Evolutionary conservation across 2,113 vertebrate genomes (phyloP), one percentile per base, ranked within the genome.

Genomic region (Ceyx cyanopectus): DNA sequence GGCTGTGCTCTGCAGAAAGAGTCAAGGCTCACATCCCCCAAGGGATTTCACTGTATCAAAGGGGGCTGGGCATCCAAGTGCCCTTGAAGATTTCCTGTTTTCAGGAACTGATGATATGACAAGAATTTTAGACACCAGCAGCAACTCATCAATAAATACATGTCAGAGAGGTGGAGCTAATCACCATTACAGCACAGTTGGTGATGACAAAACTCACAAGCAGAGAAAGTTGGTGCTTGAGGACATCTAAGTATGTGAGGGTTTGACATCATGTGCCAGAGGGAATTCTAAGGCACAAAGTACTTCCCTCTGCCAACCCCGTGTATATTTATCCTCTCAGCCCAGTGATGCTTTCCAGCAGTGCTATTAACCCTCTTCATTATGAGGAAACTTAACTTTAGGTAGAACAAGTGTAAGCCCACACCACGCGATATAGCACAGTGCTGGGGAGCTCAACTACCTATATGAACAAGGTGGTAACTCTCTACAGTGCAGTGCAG

Each of bases 271-370:
- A 1, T 22, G 32, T 63, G 62, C 80, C 4, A 4, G 12, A 62
- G 70, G 61, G 48, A 83, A 70, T 83, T 76, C 68, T 65, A 53
- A 83, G 61, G 43, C 60, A 70, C 77, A 74, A 81, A 74, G 69
- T 46, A 51, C 84, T 84, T 69, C 2, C 70, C 48, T 46, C 80
- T 75, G 15, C 53, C 74, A 51, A 67, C 62, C 37, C 13, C 5
- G 7, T 12, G 50, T 9, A 22, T 41, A 61, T 85, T 85, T 74
- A 46, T 51, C 75, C 62, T 81, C 67, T 61, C 43, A 69, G 53
- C 53, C 14, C 51, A 51, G 61, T 1, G 5, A 19, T 23, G 73
- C 73, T 75, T 88, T 88, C 73, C 94, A 93, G 17, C 60, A 78
- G 56, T 18, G 73, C 73, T 32, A 43, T 89, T 67, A 90, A 48